These are phyloP conservation scores for Alcis repandata DNA, from an alignment of 2,888 invertebrate genomes.

Conservation along the genomic window DNA sequence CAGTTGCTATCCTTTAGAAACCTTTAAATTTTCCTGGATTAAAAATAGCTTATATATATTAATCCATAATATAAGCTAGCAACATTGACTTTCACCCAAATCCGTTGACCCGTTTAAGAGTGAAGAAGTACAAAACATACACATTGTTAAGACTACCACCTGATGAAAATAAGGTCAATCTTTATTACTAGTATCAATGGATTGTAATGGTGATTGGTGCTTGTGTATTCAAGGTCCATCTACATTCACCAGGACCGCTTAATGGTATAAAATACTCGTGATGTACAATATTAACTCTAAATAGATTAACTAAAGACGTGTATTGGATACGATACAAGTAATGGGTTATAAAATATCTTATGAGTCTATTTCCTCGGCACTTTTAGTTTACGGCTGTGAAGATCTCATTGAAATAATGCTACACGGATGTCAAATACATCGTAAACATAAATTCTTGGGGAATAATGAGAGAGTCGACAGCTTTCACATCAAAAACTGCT, in stretches of 20 bases:
- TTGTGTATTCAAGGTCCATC: constrained; percentile 11
- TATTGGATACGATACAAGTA: constrained; percentile 7
- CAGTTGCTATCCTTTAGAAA: too few relatives aligned
- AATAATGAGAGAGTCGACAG: constrained; percentile 35
- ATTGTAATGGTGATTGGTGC: background rate
- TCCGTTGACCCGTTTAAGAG: too few relatives aligned
- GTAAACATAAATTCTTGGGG: constrained; percentile 42
- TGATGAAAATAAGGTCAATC: background rate
- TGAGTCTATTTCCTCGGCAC: constrained; percentile 15
- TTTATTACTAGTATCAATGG: background rate
- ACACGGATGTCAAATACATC: constrained; percentile 39
- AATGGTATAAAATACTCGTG: background rate
- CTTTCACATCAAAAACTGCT: constrained; percentile 43
- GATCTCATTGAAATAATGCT: constrained; percentile 31
- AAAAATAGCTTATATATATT: too few relatives aligned
- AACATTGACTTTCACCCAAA: too few relatives aligned
- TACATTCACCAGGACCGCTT: constrained; percentile 1
- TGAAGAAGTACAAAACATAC: too few relatives aligned
- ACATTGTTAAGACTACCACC: background rate
- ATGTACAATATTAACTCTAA: constrained; percentile 2
- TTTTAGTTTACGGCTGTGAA: constrained; percentile 23
- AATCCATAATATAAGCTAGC: too few relatives aligned
- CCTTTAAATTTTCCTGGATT: too few relatives aligned
- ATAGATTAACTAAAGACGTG: constrained; percentile 6
- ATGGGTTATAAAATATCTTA: constrained; percentile 7